phyloP scores from a whole-genome alignment of 2,888 invertebrate genomes.

The Pyrrhia umbra region DNA sequence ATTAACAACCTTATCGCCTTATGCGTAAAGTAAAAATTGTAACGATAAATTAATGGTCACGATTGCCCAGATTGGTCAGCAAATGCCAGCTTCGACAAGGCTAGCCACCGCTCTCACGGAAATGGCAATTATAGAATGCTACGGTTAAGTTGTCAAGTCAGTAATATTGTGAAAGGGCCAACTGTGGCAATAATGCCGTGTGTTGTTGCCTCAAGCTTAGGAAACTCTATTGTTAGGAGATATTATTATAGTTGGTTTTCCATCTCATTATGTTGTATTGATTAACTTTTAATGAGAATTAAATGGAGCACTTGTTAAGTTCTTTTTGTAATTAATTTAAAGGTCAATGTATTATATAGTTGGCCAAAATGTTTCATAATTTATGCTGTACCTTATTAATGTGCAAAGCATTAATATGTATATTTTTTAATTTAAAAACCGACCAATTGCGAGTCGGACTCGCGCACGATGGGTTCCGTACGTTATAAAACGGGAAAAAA shows the following conservation, averaged over 20 bases:
- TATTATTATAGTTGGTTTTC: background rate
- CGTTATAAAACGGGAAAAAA: no score
- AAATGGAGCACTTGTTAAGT: background rate
- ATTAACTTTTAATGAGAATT: conserved; percentile 27
- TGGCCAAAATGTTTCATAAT: background rate
- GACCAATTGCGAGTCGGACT: no score
- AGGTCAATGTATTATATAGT: background rate
- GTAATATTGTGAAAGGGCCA: conserved; percentile 53
- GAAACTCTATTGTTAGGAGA: conserved; percentile 44
- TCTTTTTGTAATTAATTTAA: conserved; percentile 7
- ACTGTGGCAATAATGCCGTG: conserved; percentile 13
- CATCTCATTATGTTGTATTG: conserved; percentile 9
- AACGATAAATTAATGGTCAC: conserved; percentile 42
- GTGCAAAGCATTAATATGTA: no score
- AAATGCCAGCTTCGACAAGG: conserved; percentile 61
- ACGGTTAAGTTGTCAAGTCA: conserved; percentile 42
- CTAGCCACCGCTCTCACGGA: conserved; percentile 62
- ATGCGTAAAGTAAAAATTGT: conserved; percentile 39
- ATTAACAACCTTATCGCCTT: conserved; percentile 34
- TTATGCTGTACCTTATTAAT: background rate
- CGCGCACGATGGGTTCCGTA: no score
- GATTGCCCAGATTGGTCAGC: conserved; percentile 53
- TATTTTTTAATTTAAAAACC: background rate
- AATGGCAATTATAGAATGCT: conserved; percentile 54
- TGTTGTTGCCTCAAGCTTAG: conserved; percentile 28